A percentile compares a stretch with the other conserved stretches of the same genome.
These are phyloP conservation scores for Lithodes maja DNA, from an alignment of 2,888 invertebrate species.

Conservation along the genomic window DNA sequence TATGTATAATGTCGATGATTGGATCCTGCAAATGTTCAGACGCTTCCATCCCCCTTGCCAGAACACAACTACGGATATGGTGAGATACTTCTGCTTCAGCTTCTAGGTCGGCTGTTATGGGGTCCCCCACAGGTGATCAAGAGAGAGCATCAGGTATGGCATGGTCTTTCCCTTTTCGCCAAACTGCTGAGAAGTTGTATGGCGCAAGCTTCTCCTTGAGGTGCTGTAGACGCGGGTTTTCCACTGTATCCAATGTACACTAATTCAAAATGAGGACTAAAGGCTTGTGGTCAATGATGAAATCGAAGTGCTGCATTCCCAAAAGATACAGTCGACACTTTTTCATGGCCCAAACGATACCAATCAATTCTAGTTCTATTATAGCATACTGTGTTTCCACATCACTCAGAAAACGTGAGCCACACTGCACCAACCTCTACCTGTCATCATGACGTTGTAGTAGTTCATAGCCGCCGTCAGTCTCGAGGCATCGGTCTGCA, in stretches of 20 bases:
- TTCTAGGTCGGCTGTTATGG: background rate
- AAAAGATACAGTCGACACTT: background rate
- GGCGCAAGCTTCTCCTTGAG: slow-evolving; percentile 17
- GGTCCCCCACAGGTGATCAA: background rate
- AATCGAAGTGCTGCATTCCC: background rate
- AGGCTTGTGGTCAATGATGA: slow-evolving; percentile 16
- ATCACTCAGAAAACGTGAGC: slow-evolving; percentile 34
- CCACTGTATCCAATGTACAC: slow-evolving; percentile 42
- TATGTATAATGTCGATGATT: background rate
- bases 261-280: slow-evolving; percentile 28
- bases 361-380: slow-evolving; percentile 47
- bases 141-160: slow-evolving; percentile 26
- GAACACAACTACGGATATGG: background rate
- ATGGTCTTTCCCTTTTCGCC: slow-evolving; percentile 28
- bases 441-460: slow-evolving; percentile 15
- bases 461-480: slow-evolving; percentile 2
- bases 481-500: slow-evolving; percentile 10
- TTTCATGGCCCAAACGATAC: background rate
- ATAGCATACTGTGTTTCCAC: slow-evolving; percentile 58
- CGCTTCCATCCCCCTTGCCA: background rate
- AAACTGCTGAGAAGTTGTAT: slow-evolving; percentile 24
- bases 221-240: slow-evolving; percentile 45
- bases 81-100: background rate
- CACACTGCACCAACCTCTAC: slow-evolving; percentile 28
- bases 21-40: background rate